Base-by-base conservation (phyloP, 2,113 vertebrate genomes). In the Microtus ochrogaster region DNA sequence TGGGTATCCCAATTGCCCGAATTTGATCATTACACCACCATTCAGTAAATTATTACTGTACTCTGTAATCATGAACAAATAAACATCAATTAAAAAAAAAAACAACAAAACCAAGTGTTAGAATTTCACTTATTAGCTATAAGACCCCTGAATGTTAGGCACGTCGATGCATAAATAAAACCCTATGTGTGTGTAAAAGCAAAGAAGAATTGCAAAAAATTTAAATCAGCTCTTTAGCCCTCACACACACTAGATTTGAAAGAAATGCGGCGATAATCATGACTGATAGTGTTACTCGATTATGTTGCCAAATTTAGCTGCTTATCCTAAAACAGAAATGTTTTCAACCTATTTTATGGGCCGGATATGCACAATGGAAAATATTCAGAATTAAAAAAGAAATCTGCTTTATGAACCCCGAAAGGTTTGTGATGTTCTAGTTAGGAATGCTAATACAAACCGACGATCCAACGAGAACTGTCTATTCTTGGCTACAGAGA, bases 281-380 rank as follows among this genome's bases (percentile, higher is more conserved):
- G 96, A 98, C 97, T 97, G 98, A 98, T 94, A 97, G 94, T 92
- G 92, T 94, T 97, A 95, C 94, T 98, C 98, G 84, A 97, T 96
- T 94, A 97, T 98, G 97, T 95, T 98, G 96, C 98, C 98, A 98
- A 98, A 98, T 98, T 98, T 98, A 98, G 97, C 96, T 98, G 96
- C 97, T 98, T 98, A 97, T 97, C 97, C 96, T 97, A 97, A 98
- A 96, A 97, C 91, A 98, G 91, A 96, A 96, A 95, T 87, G 47
- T 95, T 98, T 97, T 94, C 72, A 41, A 61, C 77, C 73, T 72
- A 97, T 96, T 97, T 98, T 94, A 97, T 97, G 92, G 96, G 95
- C 90, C 79, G 66, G 96, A 98, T 97, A 97, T 1, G 33, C 92
- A 92, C 96, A 96, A 92, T 97, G 95, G 97, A 99, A 98, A 97